Evolutionary conservation across 2,888 invertebrate species (phyloP).

Genomic region (Trisateles emortualis): DNA sequence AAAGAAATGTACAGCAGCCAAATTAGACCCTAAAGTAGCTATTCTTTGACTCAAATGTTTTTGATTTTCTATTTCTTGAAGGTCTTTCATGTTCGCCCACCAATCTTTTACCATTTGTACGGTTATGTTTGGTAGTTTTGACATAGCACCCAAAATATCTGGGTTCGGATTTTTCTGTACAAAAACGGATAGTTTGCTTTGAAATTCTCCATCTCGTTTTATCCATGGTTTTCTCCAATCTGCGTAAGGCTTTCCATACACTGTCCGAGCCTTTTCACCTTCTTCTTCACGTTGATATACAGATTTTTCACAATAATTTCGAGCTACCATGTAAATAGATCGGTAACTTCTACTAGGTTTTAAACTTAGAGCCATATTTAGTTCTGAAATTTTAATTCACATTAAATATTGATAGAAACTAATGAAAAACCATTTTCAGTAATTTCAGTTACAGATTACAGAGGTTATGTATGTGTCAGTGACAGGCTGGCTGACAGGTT

Average conservation of each 20-base stretch:
- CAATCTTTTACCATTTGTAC: conserved; percentile 83
- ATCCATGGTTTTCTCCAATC: conserved; percentile 89
- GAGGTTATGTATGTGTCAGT: too few relatives aligned
- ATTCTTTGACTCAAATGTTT: conserved; percentile 87
- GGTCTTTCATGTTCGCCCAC: conserved; percentile 82
- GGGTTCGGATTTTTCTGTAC: conserved; percentile 74
- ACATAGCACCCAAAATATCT: conserved; percentile 73
- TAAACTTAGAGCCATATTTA: conserved; percentile 60
- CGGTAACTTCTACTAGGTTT: conserved; percentile 49
- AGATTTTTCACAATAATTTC: conserved; percentile 72
- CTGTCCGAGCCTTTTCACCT: conserved; percentile 61
- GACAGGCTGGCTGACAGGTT: too few relatives aligned
- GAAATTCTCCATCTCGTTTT: conserved; percentile 86
- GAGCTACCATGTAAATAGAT: conserved; percentile 50
- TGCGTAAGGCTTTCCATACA: conserved; percentile 79
- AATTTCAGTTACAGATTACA: too few relatives aligned
- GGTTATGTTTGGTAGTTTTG: conserved; percentile 84
- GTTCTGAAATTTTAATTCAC: background rate
- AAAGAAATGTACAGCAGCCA: conserved; percentile 95
- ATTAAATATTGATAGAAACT: background rate
- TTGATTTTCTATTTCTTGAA: conserved; percentile 87
- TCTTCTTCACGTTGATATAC: conserved; percentile 75
- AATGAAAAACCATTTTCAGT: background rate
- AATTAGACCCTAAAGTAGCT: conserved; percentile 90
- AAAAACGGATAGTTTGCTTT: conserved; percentile 86